Base-by-base conservation (phyloP, 2,888 invertebrate genomes). In the Caenorhabditis zanzibari region DNA sequence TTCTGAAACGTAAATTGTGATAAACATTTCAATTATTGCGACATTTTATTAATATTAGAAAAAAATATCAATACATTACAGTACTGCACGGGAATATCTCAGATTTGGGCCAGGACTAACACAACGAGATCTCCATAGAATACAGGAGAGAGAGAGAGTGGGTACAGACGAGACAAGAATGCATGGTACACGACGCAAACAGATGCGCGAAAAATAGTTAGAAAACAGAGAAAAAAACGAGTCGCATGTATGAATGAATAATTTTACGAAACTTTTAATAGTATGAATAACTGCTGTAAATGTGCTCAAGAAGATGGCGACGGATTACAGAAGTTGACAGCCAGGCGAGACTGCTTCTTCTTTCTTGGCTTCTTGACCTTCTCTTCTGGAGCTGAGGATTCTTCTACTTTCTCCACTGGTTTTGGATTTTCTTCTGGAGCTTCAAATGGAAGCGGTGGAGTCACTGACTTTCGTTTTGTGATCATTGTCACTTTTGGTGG, bases 301-400 rank as follows among this genome's bases (percentile, higher is more conserved):
- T n/a, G 12, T 28, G 38, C 4, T 68, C 54, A 68, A 54, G 54
- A n/a, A 32, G 68, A 68, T 32, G 59, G 47, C 1, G 73, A 52
- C 12, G 68, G 76, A 12, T 61, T 61, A 10, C 28, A 22, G 41
- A 84, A 84, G 16, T 72, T 75, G 28, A 79, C 35, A 7, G 47
- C 84, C n/a, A 84, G 38, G 16, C 84, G 69, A 12, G 80, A 84
- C 38, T 64, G 52, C 49, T 76, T 83, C 79, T 83, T 84, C 56
- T 80, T 84, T 14, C 49, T 38, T 16, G 49, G 71, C n/a, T 71
- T 68, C 19, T 83, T 83, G 19, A 52, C 9, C 16, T 28, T 61
- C 26, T 64, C 44, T 9, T 22, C 22, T 26, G 41, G 22, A 19
- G 12, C n/a, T 16, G 44, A 6, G 9, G 66, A 12, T 4, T 22